Percentiles rank a stretch among this genome's conserved stretches.
Conservation (phyloP, 2,888 invertebrate species). For the Smittia sp. region DNA sequence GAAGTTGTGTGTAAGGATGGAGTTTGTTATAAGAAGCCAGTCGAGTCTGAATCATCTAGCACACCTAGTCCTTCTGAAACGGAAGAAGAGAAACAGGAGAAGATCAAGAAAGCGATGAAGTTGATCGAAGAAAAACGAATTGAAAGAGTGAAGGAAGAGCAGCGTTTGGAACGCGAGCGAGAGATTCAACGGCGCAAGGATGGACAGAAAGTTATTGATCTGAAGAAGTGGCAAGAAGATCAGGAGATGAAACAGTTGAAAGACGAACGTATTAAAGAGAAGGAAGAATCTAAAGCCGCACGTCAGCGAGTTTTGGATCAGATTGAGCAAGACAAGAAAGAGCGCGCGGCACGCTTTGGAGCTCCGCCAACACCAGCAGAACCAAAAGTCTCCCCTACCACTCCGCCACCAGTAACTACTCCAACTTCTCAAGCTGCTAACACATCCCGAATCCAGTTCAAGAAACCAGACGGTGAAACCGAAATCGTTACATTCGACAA, state of each 20-base stretch:
- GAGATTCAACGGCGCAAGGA: constrained; percentile 72
- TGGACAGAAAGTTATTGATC: constrained; percentile 70
- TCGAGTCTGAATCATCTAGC: constrained; percentile 57
- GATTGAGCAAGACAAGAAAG: constrained; percentile 80
- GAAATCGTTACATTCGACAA: constrained; percentile 72
- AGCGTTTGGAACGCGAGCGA: constrained; percentile 57
- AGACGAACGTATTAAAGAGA: constrained; percentile 72
- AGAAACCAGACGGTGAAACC: constrained; percentile 76
- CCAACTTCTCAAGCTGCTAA: constrained; percentile 42
- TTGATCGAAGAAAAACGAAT: constrained; percentile 64
- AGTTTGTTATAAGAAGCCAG: constrained; percentile 55
- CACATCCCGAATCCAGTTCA: constrained; percentile 76
- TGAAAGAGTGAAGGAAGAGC: constrained; percentile 24
- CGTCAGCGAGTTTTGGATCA: constrained; percentile 76
- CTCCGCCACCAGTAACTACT: constrained; percentile 31
- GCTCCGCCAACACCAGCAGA: constrained; percentile 45
- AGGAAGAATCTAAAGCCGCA: constrained; percentile 69
- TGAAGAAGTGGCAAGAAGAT: constrained; percentile 72
- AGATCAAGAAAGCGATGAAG: constrained; percentile 63
- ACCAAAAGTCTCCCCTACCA: constrained; percentile 23
- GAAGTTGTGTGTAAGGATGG: constrained; percentile 58
- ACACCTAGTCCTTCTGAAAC: constrained; percentile 55
- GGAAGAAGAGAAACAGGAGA: constrained; percentile 53
- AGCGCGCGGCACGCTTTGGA: constrained; percentile 58
- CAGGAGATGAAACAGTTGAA: constrained; percentile 68